Evolutionary conservation across 2,888 invertebrate genomes (phyloP).

Genomic region (Leptopilina myrica): DNA sequence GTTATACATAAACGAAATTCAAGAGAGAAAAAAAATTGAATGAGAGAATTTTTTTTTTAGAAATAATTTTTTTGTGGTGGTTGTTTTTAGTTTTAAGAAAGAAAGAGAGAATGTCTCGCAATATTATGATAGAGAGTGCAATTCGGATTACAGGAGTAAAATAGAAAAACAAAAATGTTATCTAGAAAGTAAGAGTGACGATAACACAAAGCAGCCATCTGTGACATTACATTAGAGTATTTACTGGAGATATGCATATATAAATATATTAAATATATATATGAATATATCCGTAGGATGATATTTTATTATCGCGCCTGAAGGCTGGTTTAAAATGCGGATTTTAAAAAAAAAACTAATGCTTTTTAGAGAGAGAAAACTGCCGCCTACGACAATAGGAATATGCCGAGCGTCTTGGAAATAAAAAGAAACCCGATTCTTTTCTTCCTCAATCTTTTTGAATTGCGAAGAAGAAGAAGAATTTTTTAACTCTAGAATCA

Average conservation of each 20-base stretch:
- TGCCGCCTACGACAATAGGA: slow-evolving; percentile 68
- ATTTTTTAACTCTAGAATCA: no score
- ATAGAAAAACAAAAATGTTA: slow-evolving; percentile 48
- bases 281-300: slow-evolving; percentile 59
- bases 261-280: slow-evolving; percentile 41
- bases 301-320: slow-evolving; percentile 67
- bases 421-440: neutral
- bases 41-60: neutral
- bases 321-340: slow-evolving; percentile 58
- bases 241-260: slow-evolving; percentile 65
- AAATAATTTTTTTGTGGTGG: neutral
- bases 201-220: slow-evolving; percentile 67
- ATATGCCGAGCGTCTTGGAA: slow-evolving; percentile 49
- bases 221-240: slow-evolving; percentile 73
- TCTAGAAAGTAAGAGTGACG: slow-evolving; percentile 37
- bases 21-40: neutral
- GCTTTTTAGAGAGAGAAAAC: slow-evolving; percentile 64
- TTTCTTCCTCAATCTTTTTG: no score
- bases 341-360: slow-evolving; percentile 55
- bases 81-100: slow-evolving; percentile 46
- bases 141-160: slow-evolving; percentile 53
- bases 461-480: no score
- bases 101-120: slow-evolving; percentile 44
- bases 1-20: no score
- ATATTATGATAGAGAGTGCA: slow-evolving; percentile 57